These are phyloP conservation scores for Sprattus sprattus DNA, from an alignment of 2,113 vertebrate genomes.

Conservation along the genomic window DNA sequence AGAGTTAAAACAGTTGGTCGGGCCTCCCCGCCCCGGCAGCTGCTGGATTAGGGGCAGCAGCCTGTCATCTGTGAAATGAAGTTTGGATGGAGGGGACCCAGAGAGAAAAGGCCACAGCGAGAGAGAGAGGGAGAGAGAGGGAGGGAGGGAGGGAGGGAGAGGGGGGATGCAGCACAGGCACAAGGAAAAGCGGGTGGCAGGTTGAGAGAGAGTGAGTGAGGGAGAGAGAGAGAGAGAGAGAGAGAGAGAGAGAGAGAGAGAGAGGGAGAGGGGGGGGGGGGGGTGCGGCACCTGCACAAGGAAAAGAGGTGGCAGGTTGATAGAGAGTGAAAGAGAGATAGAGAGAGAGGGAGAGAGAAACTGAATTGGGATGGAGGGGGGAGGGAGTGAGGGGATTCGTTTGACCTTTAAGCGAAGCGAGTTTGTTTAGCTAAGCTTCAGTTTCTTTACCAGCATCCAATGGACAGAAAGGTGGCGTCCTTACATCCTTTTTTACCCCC, in stretches of 20 bases:
- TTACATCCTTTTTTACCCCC: slow-evolving; percentile 19
- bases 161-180: background rate
- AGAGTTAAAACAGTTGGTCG: slow-evolving; percentile 70
- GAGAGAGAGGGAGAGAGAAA: background rate
- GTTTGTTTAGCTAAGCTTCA: slow-evolving; percentile 55
- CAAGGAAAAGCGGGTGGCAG: background rate
- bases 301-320: background rate
- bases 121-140: slow-evolving; percentile 38
- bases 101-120: slow-evolving; percentile 56
- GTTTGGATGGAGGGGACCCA: slow-evolving; percentile 48
- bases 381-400: slow-evolving; percentile 20
- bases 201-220: background rate
- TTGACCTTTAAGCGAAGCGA: slow-evolving; percentile 70
- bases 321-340: background rate
- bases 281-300: background rate
- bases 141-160: slow-evolving; percentile 6
- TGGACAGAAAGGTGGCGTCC: slow-evolving; percentile 47
- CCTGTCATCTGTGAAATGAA: slow-evolving; percentile 76
- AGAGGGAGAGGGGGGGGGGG: background rate
- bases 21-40: slow-evolving; percentile 65
- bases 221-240: background rate
- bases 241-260: background rate
- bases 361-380: background rate
- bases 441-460: slow-evolving; percentile 60
- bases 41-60: slow-evolving; percentile 69